Conservation (phyloP, 2,797 vertebrate species). For the Clarias pachynema region DNA sequence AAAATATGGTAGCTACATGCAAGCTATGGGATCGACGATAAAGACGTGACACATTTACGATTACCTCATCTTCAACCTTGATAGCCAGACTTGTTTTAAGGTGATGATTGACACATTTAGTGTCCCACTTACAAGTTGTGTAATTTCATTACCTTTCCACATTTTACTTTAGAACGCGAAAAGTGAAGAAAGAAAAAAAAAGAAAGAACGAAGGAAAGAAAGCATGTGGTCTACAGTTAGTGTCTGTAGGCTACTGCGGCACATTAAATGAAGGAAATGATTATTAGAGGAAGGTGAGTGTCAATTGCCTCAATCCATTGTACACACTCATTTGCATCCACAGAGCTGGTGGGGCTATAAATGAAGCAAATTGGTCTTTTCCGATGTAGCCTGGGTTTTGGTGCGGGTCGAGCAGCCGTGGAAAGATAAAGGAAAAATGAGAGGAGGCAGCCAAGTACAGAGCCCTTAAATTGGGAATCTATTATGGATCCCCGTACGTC, state of each 20-base stretch:
- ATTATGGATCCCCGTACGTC: slow-evolving; percentile 77
- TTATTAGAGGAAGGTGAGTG: slow-evolving; percentile 36
- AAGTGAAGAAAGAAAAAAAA: background rate
- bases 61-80: slow-evolving; percentile 32
- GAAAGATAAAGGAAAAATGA: slow-evolving; percentile 43
- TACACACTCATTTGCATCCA: slow-evolving; percentile 31
- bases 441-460: slow-evolving; percentile 39
- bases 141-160: slow-evolving; percentile 10
- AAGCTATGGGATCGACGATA: slow-evolving; percentile 23
- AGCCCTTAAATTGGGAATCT: slow-evolving; percentile 82
- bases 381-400: background rate
- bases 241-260: slow-evolving; percentile 2
- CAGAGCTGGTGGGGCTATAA: slow-evolving; percentile 32
- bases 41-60: slow-evolving; percentile 42
- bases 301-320: slow-evolving; percentile 32
- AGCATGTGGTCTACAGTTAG: background rate
- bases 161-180: slow-evolving; percentile 23
- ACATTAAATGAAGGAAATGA: slow-evolving; percentile 14
- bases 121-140: slow-evolving; percentile 36
- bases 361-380: slow-evolving; percentile 41
- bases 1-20: slow-evolving; percentile 61
- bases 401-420: slow-evolving; percentile 35
- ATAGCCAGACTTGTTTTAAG: background rate
- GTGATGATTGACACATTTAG: slow-evolving; percentile 44
- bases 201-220: background rate